Base-by-base conservation (phyloP, 2,113 vertebrate species). In the Melospiza georgiana region DNA sequence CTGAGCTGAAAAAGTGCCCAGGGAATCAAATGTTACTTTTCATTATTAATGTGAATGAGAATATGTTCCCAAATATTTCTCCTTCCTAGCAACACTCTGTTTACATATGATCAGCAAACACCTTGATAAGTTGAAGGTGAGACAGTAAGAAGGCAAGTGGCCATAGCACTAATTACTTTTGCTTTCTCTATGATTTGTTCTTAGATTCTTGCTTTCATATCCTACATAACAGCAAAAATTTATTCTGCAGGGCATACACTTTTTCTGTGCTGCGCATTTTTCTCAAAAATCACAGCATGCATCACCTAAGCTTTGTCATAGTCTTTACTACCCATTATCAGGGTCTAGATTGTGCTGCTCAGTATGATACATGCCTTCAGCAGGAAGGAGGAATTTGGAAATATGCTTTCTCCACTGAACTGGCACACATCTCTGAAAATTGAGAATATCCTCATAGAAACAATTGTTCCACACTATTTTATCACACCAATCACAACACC, bases 21-120 rank as follows among this genome's bases (percentile, higher is more conserved):
- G 91, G 95, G 95, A 97, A 97, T 96, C 81, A 89, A 94, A 89
- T 59, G 57, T 82, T 94, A 83, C 84, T 95, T 91, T 95, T 91
- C 89, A 96, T 95, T 96, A 96, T 87, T 95, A 91, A 86, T 78
- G 51, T 62, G 85, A 94, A 97, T 92, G 71, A 67, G 39, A 95
- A 89, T 84, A 37, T 22, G 18, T 79, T 92, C 74, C 87, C 87
- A 95, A 97, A 94, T 75, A 61, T 89, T 92, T 85, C 74, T 67
- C 80, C 68, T 68, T 92, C 85, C 33, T 84, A 79, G 93, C 80
- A 92, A 95, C 46, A 0, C 10, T 54, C 57, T 86, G 35, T 74
- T 91, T 91, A 66, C 66, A 39, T 41, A n/a, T 15, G 59, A 66
- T 79, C 68, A 86, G 39, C 44, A 95, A 87, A 93, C 44, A 87